Percentiles rank a stretch among this genome's conserved stretches.
These are phyloP conservation scores for Orycteropus afer DNA, from an alignment of 2,113 vertebrate species.

Conservation along the genomic window DNA sequence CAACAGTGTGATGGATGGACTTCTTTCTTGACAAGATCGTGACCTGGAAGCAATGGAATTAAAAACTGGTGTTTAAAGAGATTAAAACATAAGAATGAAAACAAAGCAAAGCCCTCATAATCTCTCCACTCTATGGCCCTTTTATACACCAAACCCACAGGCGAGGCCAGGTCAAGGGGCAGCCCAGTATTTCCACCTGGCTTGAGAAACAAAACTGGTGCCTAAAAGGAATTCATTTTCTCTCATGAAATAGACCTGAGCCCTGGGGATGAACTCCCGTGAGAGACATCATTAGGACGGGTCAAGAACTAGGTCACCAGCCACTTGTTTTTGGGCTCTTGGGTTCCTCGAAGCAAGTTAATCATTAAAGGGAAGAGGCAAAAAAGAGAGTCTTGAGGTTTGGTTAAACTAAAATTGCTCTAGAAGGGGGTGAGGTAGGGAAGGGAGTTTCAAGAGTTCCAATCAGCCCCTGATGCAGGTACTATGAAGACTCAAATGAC, in stretches of 20 bases:
- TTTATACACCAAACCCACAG: background rate
- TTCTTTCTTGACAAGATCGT: background rate
- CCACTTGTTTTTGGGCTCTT: background rate
- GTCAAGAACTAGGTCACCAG: background rate
- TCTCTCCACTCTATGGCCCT: background rate
- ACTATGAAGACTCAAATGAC: background rate
- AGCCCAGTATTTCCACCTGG: background rate
- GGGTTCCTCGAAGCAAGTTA: constrained; percentile 15
- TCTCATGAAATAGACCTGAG: background rate
- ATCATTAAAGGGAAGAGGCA: constrained; percentile 25
- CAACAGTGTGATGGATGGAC: too few relatives aligned
- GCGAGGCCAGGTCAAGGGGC: background rate
- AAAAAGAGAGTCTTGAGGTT: constrained; percentile 34
- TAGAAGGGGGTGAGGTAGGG: background rate
- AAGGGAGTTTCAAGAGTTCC: background rate
- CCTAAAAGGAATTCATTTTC: background rate
- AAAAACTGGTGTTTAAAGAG: background rate
- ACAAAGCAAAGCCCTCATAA: constrained; percentile 17
- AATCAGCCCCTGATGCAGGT: background rate
- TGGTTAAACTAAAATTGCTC: background rate
- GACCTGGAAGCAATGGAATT: background rate
- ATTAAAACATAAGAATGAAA: background rate
- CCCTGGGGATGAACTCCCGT: background rate
- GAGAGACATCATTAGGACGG: background rate
- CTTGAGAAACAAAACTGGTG: background rate